These are phyloP conservation scores for Palythoa grandiflora DNA, from an alignment of 92 coral and sea anemone species.

Conservation along the genomic window DNA sequence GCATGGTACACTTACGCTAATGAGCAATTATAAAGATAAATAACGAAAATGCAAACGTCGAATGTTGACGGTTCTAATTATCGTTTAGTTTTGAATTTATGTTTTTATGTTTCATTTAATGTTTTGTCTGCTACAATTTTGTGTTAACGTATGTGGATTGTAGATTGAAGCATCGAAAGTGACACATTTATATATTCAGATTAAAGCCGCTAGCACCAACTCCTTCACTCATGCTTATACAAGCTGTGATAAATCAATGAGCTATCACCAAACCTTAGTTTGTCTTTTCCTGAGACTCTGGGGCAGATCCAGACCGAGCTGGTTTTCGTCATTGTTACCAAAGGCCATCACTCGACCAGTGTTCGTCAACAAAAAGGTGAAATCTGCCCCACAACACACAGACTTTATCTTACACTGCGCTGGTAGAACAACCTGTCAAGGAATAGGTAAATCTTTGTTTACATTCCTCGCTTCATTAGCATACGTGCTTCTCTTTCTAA, in stretches of 20 bases:
- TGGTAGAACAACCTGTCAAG: conserved; percentile 68
- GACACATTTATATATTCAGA: too few relatives aligned
- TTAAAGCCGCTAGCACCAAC: neutral
- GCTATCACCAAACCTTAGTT: conserved; percentile 56
- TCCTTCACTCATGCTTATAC: neutral
- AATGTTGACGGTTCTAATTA: too few relatives aligned
- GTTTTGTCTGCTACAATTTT: too few relatives aligned
- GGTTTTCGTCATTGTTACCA: conserved; percentile 98
- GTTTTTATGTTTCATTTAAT: too few relatives aligned
- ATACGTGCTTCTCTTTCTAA: too few relatives aligned
- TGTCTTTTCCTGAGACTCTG: conserved; percentile 91
- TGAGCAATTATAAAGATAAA: too few relatives aligned
- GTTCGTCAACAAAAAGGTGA: conserved; percentile 83
- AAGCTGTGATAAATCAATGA: neutral
- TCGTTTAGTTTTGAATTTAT: too few relatives aligned
- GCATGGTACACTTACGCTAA: too few relatives aligned
- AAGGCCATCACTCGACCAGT: conserved; percentile 94
- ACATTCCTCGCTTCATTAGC: too few relatives aligned
- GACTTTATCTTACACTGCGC: conserved; percentile 81
- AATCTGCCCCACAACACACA: conserved; percentile 88
- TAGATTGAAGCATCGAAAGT: neutral
- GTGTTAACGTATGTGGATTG: too few relatives aligned
- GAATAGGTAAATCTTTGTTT: neutral
- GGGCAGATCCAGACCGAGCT: conserved; percentile 87
- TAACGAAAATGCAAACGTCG: too few relatives aligned